Base-by-base conservation (phyloP, 1,140 invertebrate species). In the Propsilocerus akamusi region DNA sequence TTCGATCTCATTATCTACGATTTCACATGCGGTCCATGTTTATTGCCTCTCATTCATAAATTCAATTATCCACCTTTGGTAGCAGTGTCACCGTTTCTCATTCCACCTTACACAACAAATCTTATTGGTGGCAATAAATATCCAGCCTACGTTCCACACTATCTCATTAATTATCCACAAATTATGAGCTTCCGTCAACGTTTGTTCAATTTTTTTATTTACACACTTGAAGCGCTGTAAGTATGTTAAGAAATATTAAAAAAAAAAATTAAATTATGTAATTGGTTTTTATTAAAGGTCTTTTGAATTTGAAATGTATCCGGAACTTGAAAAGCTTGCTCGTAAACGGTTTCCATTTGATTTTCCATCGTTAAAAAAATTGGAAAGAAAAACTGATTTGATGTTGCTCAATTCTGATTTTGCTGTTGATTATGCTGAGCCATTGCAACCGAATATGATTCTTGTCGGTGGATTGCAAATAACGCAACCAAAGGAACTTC, bases 1-100 rank as follows among this genome's bases (percentile, higher is more conserved):
- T 60, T 60, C 49, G 58, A 60, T 54, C 49, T 60, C 10, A 51
- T 60, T 10, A 47, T 58, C n/a, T 50, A 58, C 37, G 58, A 60
- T 50, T 53, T 56, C 50, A 55, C 51, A 12, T 49, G 46, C 14
- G 51, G 54, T 22, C 49, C 55, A 14, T 58, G 58, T 51, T 52
- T 60, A 26, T 48, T 58, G 3, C 53, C 53, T 2, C 51, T 56
- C 25, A 34, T 56, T 10, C 25, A 53, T 4, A 53, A 49, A 51
- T 58, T 58, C 49, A 52, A 54, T 25, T 53, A 53, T 51, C 56
- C 56, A 10, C 53, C 56, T 34, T 17, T 56, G 20, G 41, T 58
- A 4, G 51, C 47, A 8, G 26, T 54, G 0, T 54, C 56, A 1
- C 52, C 56, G 3, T 51, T 28, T 23, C 10, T n/a, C 11, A 17